phyloP scores from a whole-genome alignment of 2,888 invertebrate genomes.

The Stenoptilia bipunctidactyla region DNA sequence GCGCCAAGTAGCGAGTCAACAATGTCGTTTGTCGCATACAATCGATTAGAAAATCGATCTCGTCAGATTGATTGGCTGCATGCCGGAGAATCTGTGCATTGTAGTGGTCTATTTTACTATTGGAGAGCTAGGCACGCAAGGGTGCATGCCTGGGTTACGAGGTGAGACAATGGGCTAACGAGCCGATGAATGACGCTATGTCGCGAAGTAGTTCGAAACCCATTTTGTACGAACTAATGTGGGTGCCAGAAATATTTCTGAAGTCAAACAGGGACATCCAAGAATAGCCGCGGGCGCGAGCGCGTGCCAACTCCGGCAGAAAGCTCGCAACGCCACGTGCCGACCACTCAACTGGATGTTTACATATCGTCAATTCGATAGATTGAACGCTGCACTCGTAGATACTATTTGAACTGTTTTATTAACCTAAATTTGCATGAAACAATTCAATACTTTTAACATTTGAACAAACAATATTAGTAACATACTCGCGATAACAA shows the following conservation, averaged over 20 bases:
- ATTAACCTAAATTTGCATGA: no score
- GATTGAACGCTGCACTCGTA: no score
- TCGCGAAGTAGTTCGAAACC: constrained; percentile 35
- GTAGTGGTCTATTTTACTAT: constrained; percentile 45
- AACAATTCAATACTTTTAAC: no score
- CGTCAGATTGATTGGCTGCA: constrained; percentile 59
- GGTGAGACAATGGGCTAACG: constrained; percentile 59
- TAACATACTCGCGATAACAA: no score
- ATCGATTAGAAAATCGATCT: constrained; percentile 56
- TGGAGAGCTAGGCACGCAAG: constrained; percentile 41
- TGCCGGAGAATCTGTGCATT: constrained; percentile 39
- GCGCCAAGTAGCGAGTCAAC: constrained; percentile 31
- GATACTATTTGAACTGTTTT: no score
- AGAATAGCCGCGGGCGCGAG: constrained; percentile 54
- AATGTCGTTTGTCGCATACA: constrained; percentile 31
- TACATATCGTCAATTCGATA: constrained; percentile 18
- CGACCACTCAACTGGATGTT: constrained; percentile 31
- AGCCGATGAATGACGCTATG: constrained; percentile 65
- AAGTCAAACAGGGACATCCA: constrained; percentile 47
- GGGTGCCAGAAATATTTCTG: constrained; percentile 60
- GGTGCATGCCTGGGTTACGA: constrained; percentile 32
- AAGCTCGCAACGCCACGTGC: constrained; percentile 43
- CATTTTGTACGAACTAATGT: constrained; percentile 50
- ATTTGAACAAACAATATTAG: no score
- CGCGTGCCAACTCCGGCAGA: constrained; percentile 56